Percentiles rank a stretch among this genome's conserved stretches.
These are phyloP conservation scores for Hoplostethus mediterraneus DNA, from an alignment of 2,797 vertebrate species.

Conservation along the genomic window DNA sequence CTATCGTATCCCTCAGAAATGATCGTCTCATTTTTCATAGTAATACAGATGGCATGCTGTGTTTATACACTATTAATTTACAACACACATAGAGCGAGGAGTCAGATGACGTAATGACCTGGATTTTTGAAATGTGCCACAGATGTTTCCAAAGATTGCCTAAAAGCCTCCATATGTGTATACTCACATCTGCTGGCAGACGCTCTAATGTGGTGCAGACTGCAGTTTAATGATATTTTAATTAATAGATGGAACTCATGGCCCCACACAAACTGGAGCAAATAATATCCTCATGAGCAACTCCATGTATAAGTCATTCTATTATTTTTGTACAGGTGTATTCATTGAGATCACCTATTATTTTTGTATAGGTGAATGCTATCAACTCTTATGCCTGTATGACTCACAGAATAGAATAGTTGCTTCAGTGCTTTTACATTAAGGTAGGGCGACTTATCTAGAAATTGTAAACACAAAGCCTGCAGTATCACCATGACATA, in stretches of 20 bases:
- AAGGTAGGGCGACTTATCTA: neutral
- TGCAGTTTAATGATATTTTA: conserved; percentile 12
- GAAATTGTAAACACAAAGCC: neutral
- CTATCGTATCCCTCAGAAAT: neutral
- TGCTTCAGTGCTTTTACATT: conserved; percentile 7
- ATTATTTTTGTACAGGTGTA: neutral
- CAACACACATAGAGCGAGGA: conserved; percentile 34
- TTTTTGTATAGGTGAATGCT: neutral
- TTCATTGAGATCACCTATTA: neutral
- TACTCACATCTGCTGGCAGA: conserved; percentile 8
- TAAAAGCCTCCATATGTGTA: conserved; percentile 52
- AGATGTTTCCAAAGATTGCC: conserved; percentile 58
- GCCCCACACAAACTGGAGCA: neutral
- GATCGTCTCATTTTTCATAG: neutral
- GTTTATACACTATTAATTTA: conserved; percentile 22
- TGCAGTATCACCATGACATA: neutral
- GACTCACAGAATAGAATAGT: neutral
- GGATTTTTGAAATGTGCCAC: conserved; percentile 50
- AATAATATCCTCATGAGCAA: neutral
- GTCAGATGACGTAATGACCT: conserved; percentile 52
- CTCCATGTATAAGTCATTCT: neutral
- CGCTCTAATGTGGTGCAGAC: conserved; percentile 14
- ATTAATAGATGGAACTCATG: conserved; percentile 3
- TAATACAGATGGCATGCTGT: conserved; percentile 2
- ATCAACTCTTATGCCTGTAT: neutral